Base-by-base conservation (phyloP, 2,888 invertebrate species). In the Rhaphigaster nebulosa region DNA sequence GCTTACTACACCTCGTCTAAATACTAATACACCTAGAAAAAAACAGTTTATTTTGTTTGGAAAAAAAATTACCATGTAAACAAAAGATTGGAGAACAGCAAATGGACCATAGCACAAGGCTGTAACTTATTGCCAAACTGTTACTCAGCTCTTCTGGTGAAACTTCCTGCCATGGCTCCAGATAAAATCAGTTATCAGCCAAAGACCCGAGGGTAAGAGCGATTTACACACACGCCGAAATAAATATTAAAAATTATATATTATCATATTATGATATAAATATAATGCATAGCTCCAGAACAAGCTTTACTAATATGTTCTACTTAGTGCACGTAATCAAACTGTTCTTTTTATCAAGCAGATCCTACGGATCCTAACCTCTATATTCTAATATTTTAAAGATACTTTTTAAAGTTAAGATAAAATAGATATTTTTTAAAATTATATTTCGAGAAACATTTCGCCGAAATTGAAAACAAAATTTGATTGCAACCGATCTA, bases 171-270 rank as follows among this genome's bases (percentile, higher is more conserved):
- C 34, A 70, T 34, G 70, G 34, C 70, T 34, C 70, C 70, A 70
- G 70, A 70, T 34, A 70, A 70, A 70, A 70, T 70, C 70, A 70
- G 70, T 70, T 70, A 70, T 70, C 70, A 38, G 70, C 18, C 34
- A 70, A 20, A 70, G 34, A 34, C 70, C 15, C 15, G 70, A 29
- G 20, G 70, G 34, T 34, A 18, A 34, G 70, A 10, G 34, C 6
- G 0, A 26, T 70, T 34, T 70, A 34, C 18, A 34, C 4, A 29
- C 15, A 65, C 60, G 5, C 5, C 34, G 70, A 70, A 18, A 70
- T 70, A 34, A 65, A 34, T 18, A 70, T 70, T 10, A 60, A 3
- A n/a, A 12, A 60, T 60, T 23, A 56, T 60, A n/a, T n/a, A n/a
- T n/a, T n/a, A n/a, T n/a, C n/a, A n/a, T 26, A 60, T 60, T 60